Percentiles rank a stretch among this genome's conserved stretches.
Conservation (phyloP, 2,113 vertebrate genomes). For the Nannospalax galili region DNA sequence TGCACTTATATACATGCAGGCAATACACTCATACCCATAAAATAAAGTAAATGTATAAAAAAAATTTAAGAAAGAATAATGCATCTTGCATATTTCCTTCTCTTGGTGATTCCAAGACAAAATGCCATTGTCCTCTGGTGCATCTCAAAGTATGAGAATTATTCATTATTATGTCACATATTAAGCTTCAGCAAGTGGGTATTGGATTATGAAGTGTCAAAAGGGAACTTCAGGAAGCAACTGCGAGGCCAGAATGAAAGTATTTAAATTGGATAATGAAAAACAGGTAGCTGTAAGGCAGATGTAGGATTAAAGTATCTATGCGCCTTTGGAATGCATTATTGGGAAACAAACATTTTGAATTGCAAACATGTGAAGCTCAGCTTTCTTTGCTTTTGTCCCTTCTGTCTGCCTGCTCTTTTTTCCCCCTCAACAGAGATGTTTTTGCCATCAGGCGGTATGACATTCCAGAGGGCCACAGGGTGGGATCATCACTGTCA, state of each 20-base stretch:
- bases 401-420: neutral
- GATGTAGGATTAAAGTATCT: constrained; percentile 27
- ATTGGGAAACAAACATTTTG: constrained; percentile 63
- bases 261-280: constrained; percentile 35
- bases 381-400: constrained; percentile 23
- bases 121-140: neutral
- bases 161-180: neutral
- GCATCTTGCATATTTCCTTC: neutral
- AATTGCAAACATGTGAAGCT: constrained; percentile 54
- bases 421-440: neutral
- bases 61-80: too few species aligned
- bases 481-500: neutral
- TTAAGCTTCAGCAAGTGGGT: neutral
- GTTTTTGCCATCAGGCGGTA: neutral
- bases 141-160: neutral
- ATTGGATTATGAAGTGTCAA: constrained; percentile 20
- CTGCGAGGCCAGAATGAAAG: constrained; percentile 22
- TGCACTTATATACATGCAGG: too few species aligned
- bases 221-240: neutral
- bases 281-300: constrained; percentile 25
- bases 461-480: neutral
- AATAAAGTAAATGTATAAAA: too few species aligned
- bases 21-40: too few species aligned
- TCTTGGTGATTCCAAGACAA: neutral
- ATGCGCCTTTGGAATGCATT: constrained; percentile 45